phyloP scores from a whole-genome alignment of 2,113 vertebrate genomes.

The Eptesicus fuscus region DNA sequence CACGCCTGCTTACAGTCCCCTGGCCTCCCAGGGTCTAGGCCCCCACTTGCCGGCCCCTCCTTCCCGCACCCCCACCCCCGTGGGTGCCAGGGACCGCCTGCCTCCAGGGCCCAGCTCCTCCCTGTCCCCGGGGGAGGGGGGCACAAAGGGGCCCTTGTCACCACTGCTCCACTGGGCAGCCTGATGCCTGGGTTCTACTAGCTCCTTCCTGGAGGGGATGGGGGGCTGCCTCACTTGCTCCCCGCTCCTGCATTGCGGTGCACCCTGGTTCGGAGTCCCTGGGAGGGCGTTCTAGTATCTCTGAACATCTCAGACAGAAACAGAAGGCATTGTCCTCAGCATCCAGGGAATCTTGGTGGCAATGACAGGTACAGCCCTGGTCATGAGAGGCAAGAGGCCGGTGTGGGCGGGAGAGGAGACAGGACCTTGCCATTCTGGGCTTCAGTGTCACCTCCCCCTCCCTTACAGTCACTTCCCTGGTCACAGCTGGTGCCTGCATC shows the following conservation, averaged over 20 bases:
- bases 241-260: background rate
- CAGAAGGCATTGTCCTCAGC: background rate
- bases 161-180: constrained; percentile 33
- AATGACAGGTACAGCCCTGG: background rate
- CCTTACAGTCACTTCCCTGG: background rate
- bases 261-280: background rate
- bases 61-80: constrained; percentile 35
- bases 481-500: background rate
- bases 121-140: constrained; percentile 64
- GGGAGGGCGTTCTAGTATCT: background rate
- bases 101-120: constrained; percentile 74
- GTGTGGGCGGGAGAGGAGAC: background rate
- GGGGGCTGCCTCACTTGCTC: background rate
- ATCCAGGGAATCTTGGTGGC: background rate
- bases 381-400: background rate
- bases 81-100: constrained; percentile 72
- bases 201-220: constrained; percentile 51
- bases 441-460: background rate
- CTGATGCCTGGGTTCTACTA: constrained; percentile 56
- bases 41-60: constrained; percentile 47
- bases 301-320: background rate
- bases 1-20: constrained; percentile 11
- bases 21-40: constrained; percentile 54
- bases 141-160: constrained; percentile 73
- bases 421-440: fast-evolving